Evolutionary conservation across 2,113 vertebrate genomes (phyloP), one percentile per base, ranked within the genome.

Genomic region (Acrocephalus arundinaceus): DNA sequence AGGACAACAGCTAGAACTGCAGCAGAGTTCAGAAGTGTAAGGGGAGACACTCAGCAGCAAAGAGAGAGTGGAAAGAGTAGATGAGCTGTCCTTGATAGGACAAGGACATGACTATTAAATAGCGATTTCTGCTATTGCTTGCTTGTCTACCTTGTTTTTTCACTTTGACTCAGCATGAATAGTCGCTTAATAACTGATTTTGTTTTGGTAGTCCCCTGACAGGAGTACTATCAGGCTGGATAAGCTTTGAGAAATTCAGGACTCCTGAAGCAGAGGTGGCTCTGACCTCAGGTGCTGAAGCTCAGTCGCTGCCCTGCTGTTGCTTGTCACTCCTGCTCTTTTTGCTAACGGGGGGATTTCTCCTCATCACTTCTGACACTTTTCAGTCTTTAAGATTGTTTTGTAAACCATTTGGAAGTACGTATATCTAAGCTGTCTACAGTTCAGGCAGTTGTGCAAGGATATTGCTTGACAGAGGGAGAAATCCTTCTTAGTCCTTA

Each of bases 291-390:
- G 30, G n/a, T 63, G 35, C 33, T n/a, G 39, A 81, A 54, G 6
- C 11, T 54, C 1, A 0, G 33, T 49, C 7, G 9, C 23, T 63
- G 21, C 2, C 4, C 48, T 1, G 0, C 9, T 58, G 28, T 31
- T 74, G 27, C 25, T 45, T 51, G 28, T 55, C 23, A 7, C 7
- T 76, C 20, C 51, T 71, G 51, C 17, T 78, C 8, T 81, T 14
- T 9, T 25, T 61, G 66, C n/a, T 14, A 41, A 63, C n/a, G 27
- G 15, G 31, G 46, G 19, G 27, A 45, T 43, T 74, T 78, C 7
- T 62, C 11, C 63, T 89, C 48, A 25, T 27, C 21, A 6, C 11
- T 79, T 73, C 51, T 85, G 66, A 27, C 11, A 25, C 13, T 73
- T 92, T 49, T 65, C 10, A 24, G n/a, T 70, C 41, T 76, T 76